Percentiles rank a stretch among this genome's conserved stretches.
Conservation (phyloP, 2,888 invertebrate species). For the Lumbricus terrestris region DNA sequence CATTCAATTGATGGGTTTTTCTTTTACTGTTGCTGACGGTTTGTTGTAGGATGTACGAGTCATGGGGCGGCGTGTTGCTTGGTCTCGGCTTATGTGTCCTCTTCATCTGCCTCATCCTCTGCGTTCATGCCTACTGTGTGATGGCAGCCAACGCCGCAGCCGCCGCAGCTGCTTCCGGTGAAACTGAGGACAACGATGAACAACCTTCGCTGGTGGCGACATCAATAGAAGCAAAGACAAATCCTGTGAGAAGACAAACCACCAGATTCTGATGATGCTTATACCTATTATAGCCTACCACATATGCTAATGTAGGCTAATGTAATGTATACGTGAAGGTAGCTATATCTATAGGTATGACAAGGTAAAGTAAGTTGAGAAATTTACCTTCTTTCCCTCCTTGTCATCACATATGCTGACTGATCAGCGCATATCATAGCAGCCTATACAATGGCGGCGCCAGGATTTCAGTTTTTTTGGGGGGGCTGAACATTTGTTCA, state of each 20-base stretch:
- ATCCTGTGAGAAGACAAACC: not conserved
- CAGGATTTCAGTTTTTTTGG: too few species aligned
- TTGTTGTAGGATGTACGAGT: slow-evolving; percentile 37
- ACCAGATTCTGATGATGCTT: too few species aligned
- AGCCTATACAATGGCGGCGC: too few species aligned
- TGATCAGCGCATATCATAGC: too few species aligned
- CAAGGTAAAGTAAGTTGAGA: not conserved
- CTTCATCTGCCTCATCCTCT: slow-evolving; percentile 47
- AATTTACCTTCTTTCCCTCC: not conserved
- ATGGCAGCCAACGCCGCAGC: slow-evolving; percentile 39
- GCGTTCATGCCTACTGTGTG: slow-evolving; percentile 53
- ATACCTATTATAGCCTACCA: not conserved
- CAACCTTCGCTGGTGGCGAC: not conserved
- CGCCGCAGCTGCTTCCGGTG: not conserved
- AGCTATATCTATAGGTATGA: not conserved
- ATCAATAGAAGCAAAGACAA: not conserved
- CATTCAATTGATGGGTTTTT: not conserved
- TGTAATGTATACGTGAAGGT: not conserved
- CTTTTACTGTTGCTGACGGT: not conserved
- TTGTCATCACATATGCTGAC: not conserved
- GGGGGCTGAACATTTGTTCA: too few species aligned
- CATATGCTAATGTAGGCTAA: not conserved
- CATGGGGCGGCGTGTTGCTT: slow-evolving; percentile 47
- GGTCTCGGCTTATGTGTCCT: slow-evolving; percentile 49
- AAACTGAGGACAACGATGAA: not conserved